phyloP scores from a whole-genome alignment of 2,113 vertebrate species.

The Atherinomorus stipes region DNA sequence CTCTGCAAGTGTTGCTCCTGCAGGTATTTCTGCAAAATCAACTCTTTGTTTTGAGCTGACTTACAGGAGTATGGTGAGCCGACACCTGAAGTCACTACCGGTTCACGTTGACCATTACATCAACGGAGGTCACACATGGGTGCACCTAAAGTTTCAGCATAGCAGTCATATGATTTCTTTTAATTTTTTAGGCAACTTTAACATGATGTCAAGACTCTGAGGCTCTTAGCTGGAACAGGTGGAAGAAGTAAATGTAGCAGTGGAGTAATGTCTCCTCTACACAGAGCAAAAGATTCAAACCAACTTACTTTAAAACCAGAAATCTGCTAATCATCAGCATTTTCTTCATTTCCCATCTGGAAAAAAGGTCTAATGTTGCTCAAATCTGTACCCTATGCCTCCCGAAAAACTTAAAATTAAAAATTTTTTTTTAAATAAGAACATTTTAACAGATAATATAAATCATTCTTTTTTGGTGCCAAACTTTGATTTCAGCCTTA shows the following conservation, averaged over 20 bases:
- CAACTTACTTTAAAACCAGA: neutral
- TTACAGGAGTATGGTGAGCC: no score
- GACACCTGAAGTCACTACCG: no score
- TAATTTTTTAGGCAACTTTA: no score
- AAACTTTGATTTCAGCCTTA: neutral
- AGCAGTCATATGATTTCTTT: no score
- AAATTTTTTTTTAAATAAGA: no score
- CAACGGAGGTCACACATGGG: neutral
- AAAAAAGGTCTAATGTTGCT: neutral
- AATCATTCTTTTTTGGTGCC: rapidly evolving
- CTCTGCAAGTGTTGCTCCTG: neutral
- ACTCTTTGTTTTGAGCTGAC: neutral
- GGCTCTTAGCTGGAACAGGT: neutral
- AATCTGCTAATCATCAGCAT: neutral
- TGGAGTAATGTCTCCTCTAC: no score
- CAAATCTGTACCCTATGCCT: neutral
- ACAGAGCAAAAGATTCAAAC: neutral
- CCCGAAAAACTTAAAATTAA: neutral
- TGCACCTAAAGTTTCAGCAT: neutral
- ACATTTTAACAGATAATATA: no score
- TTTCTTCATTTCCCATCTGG: neutral
- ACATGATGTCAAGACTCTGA: no score
- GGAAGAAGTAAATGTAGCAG: neutral
- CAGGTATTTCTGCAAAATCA: neutral
- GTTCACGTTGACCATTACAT: no score